Percentiles rank a stretch among this genome's conserved stretches.
phyloP scores from a whole-genome alignment of 2,113 vertebrate species.

The Heterotis niloticus region DNA sequence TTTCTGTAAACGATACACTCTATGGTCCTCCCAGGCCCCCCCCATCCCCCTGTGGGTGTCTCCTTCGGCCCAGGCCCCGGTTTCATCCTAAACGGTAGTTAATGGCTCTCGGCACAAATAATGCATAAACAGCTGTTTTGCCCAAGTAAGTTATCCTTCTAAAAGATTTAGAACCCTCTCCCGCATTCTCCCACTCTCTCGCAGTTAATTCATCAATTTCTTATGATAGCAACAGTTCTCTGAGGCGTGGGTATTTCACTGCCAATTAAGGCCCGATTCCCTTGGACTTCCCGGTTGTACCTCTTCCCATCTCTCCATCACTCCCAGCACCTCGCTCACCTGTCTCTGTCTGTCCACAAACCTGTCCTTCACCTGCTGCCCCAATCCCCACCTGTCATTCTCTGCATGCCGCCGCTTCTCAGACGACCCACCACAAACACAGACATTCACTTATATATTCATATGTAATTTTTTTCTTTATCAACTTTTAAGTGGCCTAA shows the following conservation, averaged over 20 bases:
- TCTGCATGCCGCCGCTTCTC: conserved; percentile 23
- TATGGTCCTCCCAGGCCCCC: conserved; percentile 35
- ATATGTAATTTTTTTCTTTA: conserved; percentile 47
- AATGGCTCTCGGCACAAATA: conserved; percentile 74
- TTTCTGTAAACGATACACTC: conserved; percentile 62
- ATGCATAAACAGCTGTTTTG: conserved; percentile 82
- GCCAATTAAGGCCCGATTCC: conserved; percentile 69
- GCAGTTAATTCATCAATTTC: conserved; percentile 77
- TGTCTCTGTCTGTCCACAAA: conserved; percentile 20
- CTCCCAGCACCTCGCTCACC: conserved; percentile 18
- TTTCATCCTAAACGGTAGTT: conserved; percentile 70
- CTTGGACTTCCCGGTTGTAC: conserved; percentile 57
- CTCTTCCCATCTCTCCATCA: conserved; percentile 46
- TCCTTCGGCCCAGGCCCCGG: conserved; percentile 57
- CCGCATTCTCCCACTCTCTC: conserved; percentile 50
- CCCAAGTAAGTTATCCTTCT: conserved; percentile 80
- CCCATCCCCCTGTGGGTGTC: conserved; percentile 53
- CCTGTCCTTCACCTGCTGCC: background rate
- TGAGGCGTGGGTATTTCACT: conserved; percentile 63
- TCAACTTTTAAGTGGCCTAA: conserved; percentile 69
- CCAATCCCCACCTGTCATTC: background rate
- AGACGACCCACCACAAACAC: conserved; percentile 25
- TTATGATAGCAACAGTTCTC: conserved; percentile 79
- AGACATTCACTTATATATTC: background rate
- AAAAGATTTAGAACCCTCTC: conserved; percentile 71